Conservation (phyloP, 92 coral and sea anemone species). For the Isaurus tuberculatus region DNA sequence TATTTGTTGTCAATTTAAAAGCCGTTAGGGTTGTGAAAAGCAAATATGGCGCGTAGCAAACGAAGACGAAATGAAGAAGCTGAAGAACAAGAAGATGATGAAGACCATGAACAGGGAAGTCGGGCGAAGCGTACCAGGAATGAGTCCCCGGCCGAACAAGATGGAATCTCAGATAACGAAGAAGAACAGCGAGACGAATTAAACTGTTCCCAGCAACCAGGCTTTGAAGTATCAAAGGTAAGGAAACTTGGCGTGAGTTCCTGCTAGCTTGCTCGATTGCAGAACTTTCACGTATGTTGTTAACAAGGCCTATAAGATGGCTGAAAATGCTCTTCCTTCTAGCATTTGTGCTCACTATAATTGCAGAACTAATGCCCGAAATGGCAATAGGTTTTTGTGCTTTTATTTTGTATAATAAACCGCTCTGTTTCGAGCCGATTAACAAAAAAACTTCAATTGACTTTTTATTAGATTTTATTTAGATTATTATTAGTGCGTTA, state of each 20-base stretch:
- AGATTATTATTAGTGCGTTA: no score
- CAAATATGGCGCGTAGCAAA: conserved; percentile 14
- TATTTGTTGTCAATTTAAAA: not conserved
- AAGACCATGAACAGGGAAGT: not conserved
- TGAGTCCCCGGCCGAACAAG: not conserved
- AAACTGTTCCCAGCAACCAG: conserved; percentile 39
- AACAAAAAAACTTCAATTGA: no score
- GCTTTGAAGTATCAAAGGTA: conserved; percentile 23
- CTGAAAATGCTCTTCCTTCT: no score
- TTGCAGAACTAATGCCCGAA: no score
- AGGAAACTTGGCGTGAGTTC: not conserved
- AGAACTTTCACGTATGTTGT: no score
- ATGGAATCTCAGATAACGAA: conserved; percentile 18
- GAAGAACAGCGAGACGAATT: not conserved
- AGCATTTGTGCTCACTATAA: no score
- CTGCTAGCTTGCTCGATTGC: not conserved
- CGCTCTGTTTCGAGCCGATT: no score
- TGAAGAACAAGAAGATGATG: not conserved
- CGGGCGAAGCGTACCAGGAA: conserved; percentile 19
- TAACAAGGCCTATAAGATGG: no score
- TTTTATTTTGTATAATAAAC: no score
- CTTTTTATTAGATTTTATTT: no score
- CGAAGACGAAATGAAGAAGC: conserved; percentile 13
- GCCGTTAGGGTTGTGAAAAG: not conserved
- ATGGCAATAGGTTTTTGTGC: no score